Conservation (phyloP, 2,797 vertebrate species). For the Urosaurus nigricauda region DNA sequence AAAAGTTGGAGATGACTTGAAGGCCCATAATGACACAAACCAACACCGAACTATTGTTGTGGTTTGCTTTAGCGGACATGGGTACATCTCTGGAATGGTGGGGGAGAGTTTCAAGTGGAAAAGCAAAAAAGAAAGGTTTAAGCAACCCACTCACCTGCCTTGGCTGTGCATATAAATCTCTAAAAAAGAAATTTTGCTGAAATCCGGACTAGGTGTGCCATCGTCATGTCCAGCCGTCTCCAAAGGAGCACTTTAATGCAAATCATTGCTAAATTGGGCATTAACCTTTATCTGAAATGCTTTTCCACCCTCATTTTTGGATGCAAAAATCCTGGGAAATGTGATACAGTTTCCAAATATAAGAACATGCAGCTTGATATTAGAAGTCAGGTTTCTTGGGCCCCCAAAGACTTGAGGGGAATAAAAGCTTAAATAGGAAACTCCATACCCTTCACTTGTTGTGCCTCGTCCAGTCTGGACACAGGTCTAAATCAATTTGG, state of each 20-base stretch:
- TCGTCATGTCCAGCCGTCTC: background rate
- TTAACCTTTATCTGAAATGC: background rate
- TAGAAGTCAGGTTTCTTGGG: background rate
- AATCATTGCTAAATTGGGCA: constrained; percentile 49
- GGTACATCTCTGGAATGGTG: background rate
- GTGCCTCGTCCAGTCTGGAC: constrained; percentile 59
- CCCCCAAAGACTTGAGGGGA: too few relatives aligned
- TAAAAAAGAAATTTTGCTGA: background rate
- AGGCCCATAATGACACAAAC: background rate
- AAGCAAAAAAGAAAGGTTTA: background rate
- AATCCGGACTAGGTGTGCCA: background rate
- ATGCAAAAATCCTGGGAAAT: background rate
- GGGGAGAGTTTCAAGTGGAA: background rate
- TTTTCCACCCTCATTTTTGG: background rate
- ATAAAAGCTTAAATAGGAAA: constrained; percentile 42
- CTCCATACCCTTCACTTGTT: constrained; percentile 41
- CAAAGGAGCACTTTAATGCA: background rate
- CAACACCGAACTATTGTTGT: background rate
- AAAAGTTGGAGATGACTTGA: too few relatives aligned
- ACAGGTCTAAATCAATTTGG: constrained; percentile 66
- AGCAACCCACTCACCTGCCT: background rate
- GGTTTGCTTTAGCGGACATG: background rate
- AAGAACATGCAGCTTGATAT: background rate
- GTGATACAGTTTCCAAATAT: background rate
- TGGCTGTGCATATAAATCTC: background rate